A percentile compares a stretch with the other conserved stretches of the same genome.
Conservation (phyloP, 2,797 vertebrate species). For the Odontamblyopus rebecca region DNA sequence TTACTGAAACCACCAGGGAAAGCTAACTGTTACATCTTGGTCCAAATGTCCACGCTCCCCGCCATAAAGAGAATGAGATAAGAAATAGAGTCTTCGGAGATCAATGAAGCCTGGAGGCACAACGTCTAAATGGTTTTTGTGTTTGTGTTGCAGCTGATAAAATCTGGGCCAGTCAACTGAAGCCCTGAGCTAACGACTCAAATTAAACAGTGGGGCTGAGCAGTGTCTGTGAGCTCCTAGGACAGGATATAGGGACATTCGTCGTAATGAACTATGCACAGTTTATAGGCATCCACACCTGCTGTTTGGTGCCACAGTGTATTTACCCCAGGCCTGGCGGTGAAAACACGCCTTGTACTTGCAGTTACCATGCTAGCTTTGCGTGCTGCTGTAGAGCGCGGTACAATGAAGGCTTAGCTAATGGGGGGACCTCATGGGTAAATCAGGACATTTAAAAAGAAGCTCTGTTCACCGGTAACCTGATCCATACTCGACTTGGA, state of each 20-base stretch:
- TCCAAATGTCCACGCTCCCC: neutral
- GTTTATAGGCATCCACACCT: conserved; percentile 18
- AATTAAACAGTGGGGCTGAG: conserved; percentile 43
- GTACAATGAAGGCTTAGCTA: conserved; percentile 77
- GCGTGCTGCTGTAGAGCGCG: conserved; percentile 46
- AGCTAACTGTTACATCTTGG: neutral
- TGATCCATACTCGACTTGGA: conserved; percentile 76
- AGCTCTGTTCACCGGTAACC: conserved; percentile 82
- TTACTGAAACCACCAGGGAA: neutral
- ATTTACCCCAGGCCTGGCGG: conserved; percentile 17
- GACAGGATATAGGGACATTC: conserved; percentile 17
- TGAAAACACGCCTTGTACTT: conserved; percentile 54
- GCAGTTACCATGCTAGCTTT: conserved; percentile 32
- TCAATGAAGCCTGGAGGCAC: conserved; percentile 31
- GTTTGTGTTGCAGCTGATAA: conserved; percentile 66
- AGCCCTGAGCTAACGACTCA: conserved; percentile 37
- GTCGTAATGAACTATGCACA: neutral
- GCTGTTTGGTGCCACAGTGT: conserved; percentile 14
- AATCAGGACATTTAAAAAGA: conserved; percentile 80
- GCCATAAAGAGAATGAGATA: neutral
- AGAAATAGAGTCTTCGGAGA: conserved; percentile 8
- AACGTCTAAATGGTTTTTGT: conserved; percentile 56
- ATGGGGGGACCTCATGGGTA: conserved; percentile 71
- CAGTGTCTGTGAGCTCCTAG: neutral
- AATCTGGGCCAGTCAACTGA: conserved; percentile 60